Percentiles rank a stretch among this genome's conserved stretches.
Evolutionary conservation across 2,797 vertebrate species (phyloP).

Genomic region (Malacoraja senta): DNA sequence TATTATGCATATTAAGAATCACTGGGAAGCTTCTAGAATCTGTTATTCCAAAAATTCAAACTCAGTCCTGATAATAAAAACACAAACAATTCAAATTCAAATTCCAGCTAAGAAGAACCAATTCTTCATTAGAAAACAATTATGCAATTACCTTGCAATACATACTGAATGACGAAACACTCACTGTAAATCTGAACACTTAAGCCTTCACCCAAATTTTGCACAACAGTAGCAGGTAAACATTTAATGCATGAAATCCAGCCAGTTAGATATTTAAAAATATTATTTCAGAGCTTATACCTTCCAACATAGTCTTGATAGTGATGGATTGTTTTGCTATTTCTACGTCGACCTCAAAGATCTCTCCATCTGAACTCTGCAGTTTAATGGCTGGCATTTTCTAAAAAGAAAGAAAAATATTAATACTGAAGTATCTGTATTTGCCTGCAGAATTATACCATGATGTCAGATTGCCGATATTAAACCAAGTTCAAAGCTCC

Average conservation of each 20-base stretch:
- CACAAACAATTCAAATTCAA: neutral
- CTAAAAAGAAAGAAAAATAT: neutral
- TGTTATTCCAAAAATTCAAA: neutral
- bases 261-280: neutral
- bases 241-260: neutral
- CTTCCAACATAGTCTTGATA: conserved; percentile 40
- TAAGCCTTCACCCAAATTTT: neutral
- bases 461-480: neutral
- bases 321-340: conserved; percentile 40
- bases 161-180: neutral
- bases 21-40: neutral
- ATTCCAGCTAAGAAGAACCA: neutral
- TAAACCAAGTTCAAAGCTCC: neutral
- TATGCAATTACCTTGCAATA: neutral
- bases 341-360: conserved; percentile 40
- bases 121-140: neutral
- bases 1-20: neutral
- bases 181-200: neutral
- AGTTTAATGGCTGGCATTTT: conserved; percentile 39
- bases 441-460: neutral
- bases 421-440: no score
- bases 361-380: conserved; percentile 39
- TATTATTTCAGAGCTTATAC: neutral
- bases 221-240: neutral
- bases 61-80: neutral